Base-by-base conservation (phyloP, 1,140 invertebrate species). In the Cydia splendana region DNA sequence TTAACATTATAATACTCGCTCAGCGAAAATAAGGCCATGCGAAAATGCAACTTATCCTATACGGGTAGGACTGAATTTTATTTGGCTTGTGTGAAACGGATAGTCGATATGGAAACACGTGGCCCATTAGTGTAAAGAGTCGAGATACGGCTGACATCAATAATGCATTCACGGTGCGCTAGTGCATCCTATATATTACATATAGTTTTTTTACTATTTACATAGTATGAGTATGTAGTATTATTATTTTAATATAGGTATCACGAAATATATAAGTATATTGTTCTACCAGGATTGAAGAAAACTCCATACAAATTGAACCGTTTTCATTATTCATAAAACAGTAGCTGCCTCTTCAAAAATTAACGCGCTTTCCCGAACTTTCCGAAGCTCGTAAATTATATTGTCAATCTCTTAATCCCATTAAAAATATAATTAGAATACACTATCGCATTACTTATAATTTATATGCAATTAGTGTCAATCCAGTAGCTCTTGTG, bases 381-480 rank as follows among this genome's bases (percentile, higher is more conserved):
- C 3, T 18, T 53, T 0, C 51, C 51, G 51, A 53, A n/a, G n/a
- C n/a, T 18, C 51, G n/a, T 53, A 53, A 53, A 53, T 53, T 18
- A 53, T 12, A n/a, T 57, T 20, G 20, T 62, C 57, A 10, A 62
- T 62, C 57, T 24, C 57, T 24, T 62, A 62, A 24, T 62, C 57
- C 20, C 20, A 62, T 62, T 62, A 62, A 62, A 62, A 62, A 62
- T 62, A 24, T 62, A 62, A 62, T 62, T 20, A 24, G 5, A 24
- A 62, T 45, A 18, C 67, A 71, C n/a, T 45, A 38, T 38, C 73
- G 13, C 73, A 74, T 74, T 74, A 74, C 18, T 45, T 28, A 81
- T 81, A 77, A 83, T 83, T 83, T 83, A 83, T 83, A 77, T 75
- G 78, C 79, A 79, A 78, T 83, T 80, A 83, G 75, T 80, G 65